Evolutionary conservation across 1,140 invertebrate genomes (phyloP), one percentile per base, ranked within the genome.

Genomic region (Aphelenchoides fujianensis): DNA sequence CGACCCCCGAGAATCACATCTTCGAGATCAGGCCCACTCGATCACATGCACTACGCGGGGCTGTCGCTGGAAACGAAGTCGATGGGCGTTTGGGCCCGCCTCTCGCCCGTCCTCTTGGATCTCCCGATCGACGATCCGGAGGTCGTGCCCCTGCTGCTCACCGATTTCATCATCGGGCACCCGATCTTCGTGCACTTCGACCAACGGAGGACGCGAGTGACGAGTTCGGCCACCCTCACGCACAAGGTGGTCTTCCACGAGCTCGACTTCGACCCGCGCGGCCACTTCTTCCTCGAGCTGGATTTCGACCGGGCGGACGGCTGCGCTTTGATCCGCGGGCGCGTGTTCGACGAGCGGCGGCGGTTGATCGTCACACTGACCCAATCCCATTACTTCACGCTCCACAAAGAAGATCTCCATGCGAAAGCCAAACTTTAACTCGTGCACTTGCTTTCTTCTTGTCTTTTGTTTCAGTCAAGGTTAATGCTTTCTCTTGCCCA

Each of bases 311-410:
- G 19, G 34, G 55, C 55, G 34, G 23, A 59, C 23, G 34, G 5
- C 5, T 30, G 27, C 12, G 55, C 55, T 7, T 59, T 59, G 19
- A 59, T 59, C 34, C 7, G 55, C 34, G 55, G 55, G 5, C 5
- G 55, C 28, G 34, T 59, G 5, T 59, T 59, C 19, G 55, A 59
- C 23, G 5, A 59, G 19, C 5, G 23, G 19, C 28, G 23, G 23
- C 55, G 55, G 34, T 32, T 59, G 7, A 5, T 59, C 19, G 5
- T 59, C 5, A 7, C 5, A 5, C 7, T 59, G 27, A 5, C 34
- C 5, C 55, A 59, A 59, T 30, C 28, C 34, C 55, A 59, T 59
- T 59, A 59, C 55, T 59, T 30, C 55, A 59, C 55, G 12, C 55
- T 59, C 5, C 55, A 59, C 19, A 59, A 59, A 23, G 55, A 59